A percentile compares a stretch with the other conserved stretches of the same genome.
These are phyloP conservation scores for Galleria mellonella DNA, from an alignment of 1,140 invertebrate genomes.

Conservation along the genomic window DNA sequence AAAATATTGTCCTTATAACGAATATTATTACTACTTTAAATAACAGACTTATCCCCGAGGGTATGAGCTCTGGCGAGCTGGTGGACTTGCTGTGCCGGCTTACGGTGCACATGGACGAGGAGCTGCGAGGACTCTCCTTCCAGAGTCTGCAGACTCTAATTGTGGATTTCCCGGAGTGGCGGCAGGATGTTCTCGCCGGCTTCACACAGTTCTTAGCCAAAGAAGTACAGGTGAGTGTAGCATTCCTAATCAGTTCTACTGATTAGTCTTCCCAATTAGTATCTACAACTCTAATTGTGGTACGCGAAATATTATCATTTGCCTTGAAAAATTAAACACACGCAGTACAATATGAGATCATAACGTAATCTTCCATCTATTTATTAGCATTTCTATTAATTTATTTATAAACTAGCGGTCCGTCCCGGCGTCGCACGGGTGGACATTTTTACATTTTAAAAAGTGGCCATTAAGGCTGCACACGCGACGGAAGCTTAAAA, in stretches of 20 bases:
- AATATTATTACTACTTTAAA: no score
- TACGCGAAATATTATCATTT: no score
- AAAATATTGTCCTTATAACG: no score
- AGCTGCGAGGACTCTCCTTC: slow-evolving; percentile 92
- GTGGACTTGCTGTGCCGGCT: slow-evolving; percentile 93
- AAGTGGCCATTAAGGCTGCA: no score
- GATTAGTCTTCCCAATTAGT: not conserved
- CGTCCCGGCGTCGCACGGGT: no score
- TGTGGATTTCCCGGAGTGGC: slow-evolving; percentile 97
- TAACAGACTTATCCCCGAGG: slow-evolving; percentile 93
- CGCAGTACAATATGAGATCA: no score
- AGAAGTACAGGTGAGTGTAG: slow-evolving; percentile 84
- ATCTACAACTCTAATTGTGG: not conserved
- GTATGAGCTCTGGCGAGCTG: slow-evolving; percentile 94
- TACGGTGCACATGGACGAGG: slow-evolving; percentile 95
- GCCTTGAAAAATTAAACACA: no score
- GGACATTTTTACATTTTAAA: no score
- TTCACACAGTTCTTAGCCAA: slow-evolving; percentile 96
- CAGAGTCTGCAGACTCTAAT: slow-evolving; percentile 97
- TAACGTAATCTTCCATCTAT: no score
- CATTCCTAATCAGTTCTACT: not conserved
- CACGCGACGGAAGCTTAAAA: no score
- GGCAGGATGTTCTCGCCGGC: slow-evolving; percentile 95
- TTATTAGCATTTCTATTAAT: no score
- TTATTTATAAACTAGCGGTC: no score